Evolutionary conservation across 2,113 vertebrate genomes (phyloP), one percentile per base, ranked within the genome.

Genomic region (Corvus hawaiiensis): DNA sequence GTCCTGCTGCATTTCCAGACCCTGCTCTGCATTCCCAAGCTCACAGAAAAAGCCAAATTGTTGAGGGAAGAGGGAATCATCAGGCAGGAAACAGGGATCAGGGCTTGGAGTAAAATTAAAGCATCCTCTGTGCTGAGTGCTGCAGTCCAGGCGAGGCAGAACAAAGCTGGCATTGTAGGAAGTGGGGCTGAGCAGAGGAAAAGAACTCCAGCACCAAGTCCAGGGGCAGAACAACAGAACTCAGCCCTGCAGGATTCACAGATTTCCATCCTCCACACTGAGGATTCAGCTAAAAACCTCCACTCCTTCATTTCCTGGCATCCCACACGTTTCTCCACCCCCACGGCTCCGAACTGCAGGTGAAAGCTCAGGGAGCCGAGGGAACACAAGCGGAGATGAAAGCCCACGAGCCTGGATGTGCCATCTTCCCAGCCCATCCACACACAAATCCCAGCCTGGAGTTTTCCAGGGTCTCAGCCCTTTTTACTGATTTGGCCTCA

Each of bases 121-220:
- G n/a, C 26, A 2, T 54, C 19, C 35, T 62, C 75, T 89, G 69
- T 81, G 35, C 52, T 33, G 86, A 61, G 41, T 8, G 35, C 48
- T 30, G 54, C 54, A 37, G 54, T n/a, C 73, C 64, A 49, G 82
- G 75, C 49, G 30, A 28, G n/a, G 44, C 28, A 72, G 64, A 92
- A 97, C 87, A 96, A 90, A 62, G 93, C 6, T 64, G 35, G 58
- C 51, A 63, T 93, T 97, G 87, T 90, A 35, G 61, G 11, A 63
- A n/a, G 16, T 0, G 3, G n/a, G 77, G 33, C 72, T 52, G 66
- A 51, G 89, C 56, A 59, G 75, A 59, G 32, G 81, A 39, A 72
- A 85, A 43, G 61, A 81, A 55, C 1, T 13, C 22, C n/a, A 64
- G 78, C 69, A 26, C 48, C 24, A 73, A 89, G 54, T 44, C 58